phyloP scores from a whole-genome alignment of 2,888 invertebrate species.

The Endotricha flammealis region DNA sequence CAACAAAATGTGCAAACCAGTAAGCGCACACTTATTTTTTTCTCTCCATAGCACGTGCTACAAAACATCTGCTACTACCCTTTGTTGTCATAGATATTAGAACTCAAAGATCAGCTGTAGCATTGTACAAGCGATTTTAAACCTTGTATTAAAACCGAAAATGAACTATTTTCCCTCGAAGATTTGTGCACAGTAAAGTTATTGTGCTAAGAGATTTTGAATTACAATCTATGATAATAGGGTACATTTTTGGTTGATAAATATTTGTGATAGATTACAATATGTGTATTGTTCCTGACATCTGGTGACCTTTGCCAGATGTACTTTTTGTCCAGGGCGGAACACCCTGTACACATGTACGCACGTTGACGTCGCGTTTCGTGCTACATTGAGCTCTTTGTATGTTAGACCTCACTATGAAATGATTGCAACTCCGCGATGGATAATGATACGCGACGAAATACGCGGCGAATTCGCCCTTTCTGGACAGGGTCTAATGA shows the following conservation, averaged over 20 bases:
- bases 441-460: too few species aligned
- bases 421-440: too few species aligned
- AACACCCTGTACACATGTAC: too few species aligned
- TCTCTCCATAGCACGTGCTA: not conserved
- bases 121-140: not conserved
- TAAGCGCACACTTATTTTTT: not conserved
- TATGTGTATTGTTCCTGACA: not conserved
- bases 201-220: not conserved
- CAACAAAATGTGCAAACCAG: not conserved
- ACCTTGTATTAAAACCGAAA: not conserved
- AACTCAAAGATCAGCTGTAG: too few species aligned
- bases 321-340: too few species aligned
- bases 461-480: too few species aligned
- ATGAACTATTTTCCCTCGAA: too few species aligned
- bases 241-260: not conserved
- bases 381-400: too few species aligned
- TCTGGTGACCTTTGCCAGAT: conserved; percentile 1
- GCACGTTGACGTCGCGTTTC: too few species aligned
- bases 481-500: too few species aligned
- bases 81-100: not conserved
- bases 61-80: not conserved
- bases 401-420: too few species aligned
- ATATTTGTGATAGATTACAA: not conserved
- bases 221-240: not conserved
- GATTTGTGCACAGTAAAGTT: too few species aligned